A percentile compares a stretch with the other conserved stretches of the same genome.
Evolutionary conservation across 64 coral and sea anemone species (phyloP).

Genomic region (Montipora efflorescens): DNA sequence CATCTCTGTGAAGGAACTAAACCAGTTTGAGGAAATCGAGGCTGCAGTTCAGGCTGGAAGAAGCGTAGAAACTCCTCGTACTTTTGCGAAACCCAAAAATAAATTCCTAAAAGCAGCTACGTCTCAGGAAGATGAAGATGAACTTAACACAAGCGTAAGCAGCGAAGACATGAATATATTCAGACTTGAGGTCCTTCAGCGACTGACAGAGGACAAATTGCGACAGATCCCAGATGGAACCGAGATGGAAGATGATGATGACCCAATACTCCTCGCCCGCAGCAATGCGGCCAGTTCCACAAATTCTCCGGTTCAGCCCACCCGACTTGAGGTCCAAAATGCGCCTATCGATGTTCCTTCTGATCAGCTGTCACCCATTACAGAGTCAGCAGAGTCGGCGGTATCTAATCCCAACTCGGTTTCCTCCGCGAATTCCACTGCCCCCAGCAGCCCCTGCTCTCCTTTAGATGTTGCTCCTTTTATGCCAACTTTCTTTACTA

Average conservation of each 20-base stretch:
- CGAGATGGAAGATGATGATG: constrained; percentile 77
- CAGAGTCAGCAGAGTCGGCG: constrained; percentile 76
- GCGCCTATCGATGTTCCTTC: constrained; percentile 13
- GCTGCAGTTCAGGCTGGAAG: constrained; percentile 51
- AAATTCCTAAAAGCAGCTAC: not conserved
- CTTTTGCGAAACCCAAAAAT: not conserved
- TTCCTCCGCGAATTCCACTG: constrained; percentile 69
- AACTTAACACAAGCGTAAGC: constrained; percentile 83
- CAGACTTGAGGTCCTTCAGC: constrained; percentile 82
- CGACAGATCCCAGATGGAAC: constrained; percentile 40
- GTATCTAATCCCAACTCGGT: constrained; percentile 58
- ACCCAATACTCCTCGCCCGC: constrained; percentile 65
- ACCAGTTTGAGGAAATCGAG: constrained; percentile 73
- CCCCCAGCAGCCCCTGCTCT: constrained; percentile 88
- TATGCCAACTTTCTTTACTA: constrained; percentile 83
- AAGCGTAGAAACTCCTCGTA: constrained; percentile 49
- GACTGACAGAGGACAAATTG: constrained; percentile 73
- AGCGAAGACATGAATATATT: constrained; percentile 95
- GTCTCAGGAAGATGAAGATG: constrained; percentile 72
- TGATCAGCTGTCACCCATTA: constrained; percentile 87
- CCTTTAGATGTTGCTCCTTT: constrained; percentile 91
- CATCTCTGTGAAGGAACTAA: constrained; percentile 58
- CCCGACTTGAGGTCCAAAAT: constrained; percentile 13
- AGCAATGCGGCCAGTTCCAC: constrained; percentile 32
- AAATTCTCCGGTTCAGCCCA: not conserved